phyloP scores from a whole-genome alignment of 2,113 vertebrate species.

The Peucedramus taeniatus region DNA sequence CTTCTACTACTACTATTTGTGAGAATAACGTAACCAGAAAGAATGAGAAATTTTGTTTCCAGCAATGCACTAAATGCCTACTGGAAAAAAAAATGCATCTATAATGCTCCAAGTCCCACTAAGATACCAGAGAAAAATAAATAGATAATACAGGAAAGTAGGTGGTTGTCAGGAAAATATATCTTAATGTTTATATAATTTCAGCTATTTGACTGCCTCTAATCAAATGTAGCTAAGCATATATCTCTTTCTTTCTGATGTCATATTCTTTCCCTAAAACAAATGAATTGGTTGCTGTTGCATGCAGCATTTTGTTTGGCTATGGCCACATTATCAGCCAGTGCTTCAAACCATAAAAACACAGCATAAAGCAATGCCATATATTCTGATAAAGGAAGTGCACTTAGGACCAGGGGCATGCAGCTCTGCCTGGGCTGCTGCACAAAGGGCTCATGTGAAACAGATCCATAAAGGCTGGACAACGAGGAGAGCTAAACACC shows the following conservation, averaged over 20 bases:
- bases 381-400: constrained; percentile 49
- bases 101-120: background rate
- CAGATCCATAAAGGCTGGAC: background rate
- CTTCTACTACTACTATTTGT: background rate
- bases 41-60: background rate
- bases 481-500: background rate
- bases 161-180: background rate
- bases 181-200: background rate
- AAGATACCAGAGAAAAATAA: background rate
- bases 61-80: background rate
- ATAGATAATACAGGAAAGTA: background rate
- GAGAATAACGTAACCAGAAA: background rate
- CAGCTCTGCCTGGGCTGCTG: background rate
- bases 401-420: background rate
- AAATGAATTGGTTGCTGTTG: background rate
- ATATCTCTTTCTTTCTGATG: background rate
- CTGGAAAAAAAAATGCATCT: background rate
- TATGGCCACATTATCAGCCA: background rate
- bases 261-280: background rate
- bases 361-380: background rate
- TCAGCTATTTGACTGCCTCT: background rate
- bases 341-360: background rate
- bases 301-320: background rate
- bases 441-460: background rate
- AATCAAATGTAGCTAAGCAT: background rate